phyloP scores from a whole-genome alignment of 1,140 invertebrate species.

The Schlechtendalia chinensis region DNA sequence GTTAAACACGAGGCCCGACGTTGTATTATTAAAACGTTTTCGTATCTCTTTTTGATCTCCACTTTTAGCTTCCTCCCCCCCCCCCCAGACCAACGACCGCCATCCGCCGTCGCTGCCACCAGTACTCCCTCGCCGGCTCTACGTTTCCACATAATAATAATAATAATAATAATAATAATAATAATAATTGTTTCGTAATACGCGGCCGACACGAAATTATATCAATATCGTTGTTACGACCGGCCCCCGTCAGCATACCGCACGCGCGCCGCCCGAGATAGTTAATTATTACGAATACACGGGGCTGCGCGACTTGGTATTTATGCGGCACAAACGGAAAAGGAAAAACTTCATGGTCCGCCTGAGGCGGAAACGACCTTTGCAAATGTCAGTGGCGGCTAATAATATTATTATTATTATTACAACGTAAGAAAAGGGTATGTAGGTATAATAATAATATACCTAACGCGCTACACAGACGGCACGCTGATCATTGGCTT shows the following conservation, averaged over 20 bases:
- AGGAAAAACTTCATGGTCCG: conserved; percentile 44
- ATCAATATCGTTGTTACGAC: conserved; percentile 3
- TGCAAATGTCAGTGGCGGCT: conserved; percentile 46
- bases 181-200: conserved; percentile 34
- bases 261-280: neutral
- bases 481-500: conserved; percentile 42
- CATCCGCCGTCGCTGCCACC: too few species aligned
- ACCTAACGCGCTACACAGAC: neutral
- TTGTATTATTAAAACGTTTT: conserved; percentile 48
- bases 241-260: neutral
- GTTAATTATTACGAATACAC: conserved; percentile 32
- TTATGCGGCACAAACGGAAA: conserved; percentile 25
- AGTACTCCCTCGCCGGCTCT: neutral
- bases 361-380: conserved; percentile 47
- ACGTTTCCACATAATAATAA: conserved; percentile 15
- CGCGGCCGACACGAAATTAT: conserved; percentile 27
- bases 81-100: neutral
- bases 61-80: conserved; percentile 19
- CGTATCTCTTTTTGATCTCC: conserved; percentile 48
- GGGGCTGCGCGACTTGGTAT: conserved; percentile 32
- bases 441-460: neutral
- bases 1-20: conserved; percentile 17
- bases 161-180: too few species aligned
- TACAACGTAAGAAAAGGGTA: conserved; percentile 35
- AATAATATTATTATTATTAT: neutral